phyloP scores from a whole-genome alignment of 2,888 invertebrate species.

The Tetramorium bicarinatum region DNA sequence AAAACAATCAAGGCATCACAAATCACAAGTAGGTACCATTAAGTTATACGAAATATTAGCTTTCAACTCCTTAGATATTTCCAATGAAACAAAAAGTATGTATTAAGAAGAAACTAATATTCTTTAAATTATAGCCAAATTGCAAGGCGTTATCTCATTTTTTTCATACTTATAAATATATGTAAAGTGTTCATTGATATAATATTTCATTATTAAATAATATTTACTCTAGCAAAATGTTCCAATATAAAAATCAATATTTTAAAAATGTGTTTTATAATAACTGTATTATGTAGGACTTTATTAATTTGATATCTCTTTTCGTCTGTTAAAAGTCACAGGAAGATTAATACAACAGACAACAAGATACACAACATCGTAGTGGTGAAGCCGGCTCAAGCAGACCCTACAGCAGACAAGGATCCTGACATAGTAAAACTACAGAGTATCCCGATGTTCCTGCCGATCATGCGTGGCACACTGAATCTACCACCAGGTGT shows the following conservation, averaged over 20 bases:
- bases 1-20: slow-evolving; percentile 77
- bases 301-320: background rate
- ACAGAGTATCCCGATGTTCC: slow-evolving; percentile 95
- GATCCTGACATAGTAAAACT: slow-evolving; percentile 92
- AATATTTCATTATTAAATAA: background rate
- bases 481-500: slow-evolving; percentile 93
- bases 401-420: slow-evolving; percentile 89
- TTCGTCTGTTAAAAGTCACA: slow-evolving; percentile 62
- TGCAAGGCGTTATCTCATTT: background rate
- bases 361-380: slow-evolving; percentile 91
- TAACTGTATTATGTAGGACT: background rate
- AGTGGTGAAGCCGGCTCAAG: slow-evolving; percentile 91
- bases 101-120: background rate
- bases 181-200: background rate
- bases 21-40: slow-evolving; percentile 65
- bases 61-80: background rate
- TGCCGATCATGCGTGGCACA: slow-evolving; percentile 97
- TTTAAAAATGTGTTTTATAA: background rate
- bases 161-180: background rate
- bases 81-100: background rate
- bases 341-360: slow-evolving; percentile 75
- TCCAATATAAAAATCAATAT: background rate
- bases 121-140: background rate
- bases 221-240: background rate
- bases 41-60: background rate